These are phyloP conservation scores for Lithophane ornitopus DNA, from an alignment of 2,888 invertebrate genomes.

Conservation along the genomic window DNA sequence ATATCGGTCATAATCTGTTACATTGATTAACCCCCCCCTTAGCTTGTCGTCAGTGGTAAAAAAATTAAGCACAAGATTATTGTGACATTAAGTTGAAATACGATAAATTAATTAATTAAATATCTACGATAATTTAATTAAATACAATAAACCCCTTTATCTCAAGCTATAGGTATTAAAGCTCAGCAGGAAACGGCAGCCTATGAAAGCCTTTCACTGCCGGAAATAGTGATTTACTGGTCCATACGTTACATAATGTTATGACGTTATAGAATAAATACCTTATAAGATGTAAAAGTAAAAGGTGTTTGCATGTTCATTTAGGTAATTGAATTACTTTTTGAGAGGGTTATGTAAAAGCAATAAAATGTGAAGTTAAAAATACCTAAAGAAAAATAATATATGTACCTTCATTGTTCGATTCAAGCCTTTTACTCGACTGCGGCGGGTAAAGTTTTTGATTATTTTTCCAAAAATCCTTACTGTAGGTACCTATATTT, in stretches of 20 bases:
- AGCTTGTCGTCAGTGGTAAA: neutral
- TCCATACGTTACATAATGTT: constrained; percentile 49
- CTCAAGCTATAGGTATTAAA: neutral
- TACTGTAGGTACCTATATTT: too few relatives aligned
- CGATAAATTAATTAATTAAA: too few relatives aligned
- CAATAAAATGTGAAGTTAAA: neutral
- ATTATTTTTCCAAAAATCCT: too few relatives aligned
- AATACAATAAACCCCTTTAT: constrained; percentile 2
- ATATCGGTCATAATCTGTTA: neutral
- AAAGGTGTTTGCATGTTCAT: constrained; percentile 34
- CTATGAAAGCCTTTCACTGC: constrained; percentile 55
- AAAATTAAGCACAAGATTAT: neutral
- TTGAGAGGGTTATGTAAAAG: constrained; percentile 9
- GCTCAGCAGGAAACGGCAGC: constrained; percentile 37
- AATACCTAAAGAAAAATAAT: neutral
- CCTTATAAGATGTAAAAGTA: constrained; percentile 34
- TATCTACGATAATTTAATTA: too few relatives aligned
- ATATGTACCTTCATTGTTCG: neutral
- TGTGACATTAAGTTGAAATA: too few relatives aligned
- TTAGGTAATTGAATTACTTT: constrained; percentile 8
- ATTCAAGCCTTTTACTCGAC: neutral
- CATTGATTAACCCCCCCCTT: neutral
- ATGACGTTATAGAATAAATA: constrained; percentile 20
- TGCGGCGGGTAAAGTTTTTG: neutral
- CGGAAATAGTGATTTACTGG: constrained; percentile 36